Evolutionary conservation across 1,140 invertebrate species (phyloP).

Genomic region (Camponotus pennsylvanicus): DNA sequence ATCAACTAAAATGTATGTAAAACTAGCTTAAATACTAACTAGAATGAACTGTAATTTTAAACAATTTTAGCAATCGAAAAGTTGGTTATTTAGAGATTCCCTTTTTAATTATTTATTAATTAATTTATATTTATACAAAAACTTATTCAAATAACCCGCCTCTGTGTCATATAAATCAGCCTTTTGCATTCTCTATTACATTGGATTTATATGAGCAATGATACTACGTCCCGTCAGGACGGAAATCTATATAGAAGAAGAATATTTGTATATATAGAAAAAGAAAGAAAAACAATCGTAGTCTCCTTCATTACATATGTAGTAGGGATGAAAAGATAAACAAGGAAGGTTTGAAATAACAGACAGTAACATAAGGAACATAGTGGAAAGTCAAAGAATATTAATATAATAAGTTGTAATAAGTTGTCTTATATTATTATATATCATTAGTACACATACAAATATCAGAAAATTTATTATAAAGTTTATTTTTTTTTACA

Average conservation of each 20-base stretch:
- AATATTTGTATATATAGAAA: background rate
- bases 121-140: background rate
- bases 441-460: slow-evolving; percentile 21
- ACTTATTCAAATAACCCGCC: slow-evolving; percentile 61
- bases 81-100: background rate
- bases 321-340: slow-evolving; percentile 80
- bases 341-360: slow-evolving; percentile 74
- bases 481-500: slow-evolving; percentile 41
- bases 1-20: background rate
- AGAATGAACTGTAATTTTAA: background rate
- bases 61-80: background rate
- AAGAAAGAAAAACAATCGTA: slow-evolving; percentile 7
- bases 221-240: too few relatives aligned
- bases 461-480: slow-evolving; percentile 25
- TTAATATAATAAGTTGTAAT: slow-evolving; percentile 58
- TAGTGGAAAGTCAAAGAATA: slow-evolving; percentile 62
- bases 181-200: slow-evolving; percentile 21
- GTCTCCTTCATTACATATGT: background rate
- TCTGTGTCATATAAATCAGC: background rate
- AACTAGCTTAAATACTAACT: too few relatives aligned
- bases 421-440: slow-evolving; percentile 52
- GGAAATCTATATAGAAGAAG: too few relatives aligned
- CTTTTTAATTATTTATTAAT: background rate
- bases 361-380: slow-evolving; percentile 77
- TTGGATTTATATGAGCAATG: background rate